Base-by-base conservation (phyloP, 2,113 vertebrate species). In the Xenus cinereus region DNA sequence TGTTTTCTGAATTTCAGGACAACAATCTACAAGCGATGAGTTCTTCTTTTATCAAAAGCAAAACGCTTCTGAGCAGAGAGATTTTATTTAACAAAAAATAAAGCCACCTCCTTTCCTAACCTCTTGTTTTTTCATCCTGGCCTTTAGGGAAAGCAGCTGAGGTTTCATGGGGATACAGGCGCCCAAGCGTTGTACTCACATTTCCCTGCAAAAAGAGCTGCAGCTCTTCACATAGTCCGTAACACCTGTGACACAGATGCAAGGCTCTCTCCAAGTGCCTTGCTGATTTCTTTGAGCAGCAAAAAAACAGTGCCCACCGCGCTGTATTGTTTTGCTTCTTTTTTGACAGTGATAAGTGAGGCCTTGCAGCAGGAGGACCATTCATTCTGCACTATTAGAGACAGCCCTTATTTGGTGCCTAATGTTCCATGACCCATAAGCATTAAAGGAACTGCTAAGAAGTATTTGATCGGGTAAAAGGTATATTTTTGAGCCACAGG, bases 261-360 rank as follows among this genome's bases (percentile, higher is more conserved):
- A 64, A 69, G 68, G 39, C 74, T n/a, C 60, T 83, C 59, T 77
- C 46, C 62, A 72, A 90, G 59, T 71, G 39, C 64, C 80, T 64
- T 35, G 56, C 72, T 78, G 63, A 46, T 80, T 85, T 84, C 84
- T 69, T 67, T 71, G n/a, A 93, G 82, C 57, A 84, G 84, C 56
- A 82, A 87, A 93, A 91, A 91, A 28, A 0, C 41, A 75, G 54
- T 63, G 79, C 79, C 76, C 48, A 92, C 37, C 0, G 1, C 0
- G 18, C 84, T 73, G 12, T 66, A 94, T 64, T 94, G 79, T 97
- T 96, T 95, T 89, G 54, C 67, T 95, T 85, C 84, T 91, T 46
- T 94, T 59, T 84, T 90, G 96, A 96, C 94, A 97, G 75, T 93
- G 93, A 93, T 90, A 95, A 97, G 84, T 91, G 90, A 93, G 95